These are phyloP conservation scores for Labeo rohita DNA, from an alignment of 2,113 vertebrate genomes.

Conservation along the genomic window DNA sequence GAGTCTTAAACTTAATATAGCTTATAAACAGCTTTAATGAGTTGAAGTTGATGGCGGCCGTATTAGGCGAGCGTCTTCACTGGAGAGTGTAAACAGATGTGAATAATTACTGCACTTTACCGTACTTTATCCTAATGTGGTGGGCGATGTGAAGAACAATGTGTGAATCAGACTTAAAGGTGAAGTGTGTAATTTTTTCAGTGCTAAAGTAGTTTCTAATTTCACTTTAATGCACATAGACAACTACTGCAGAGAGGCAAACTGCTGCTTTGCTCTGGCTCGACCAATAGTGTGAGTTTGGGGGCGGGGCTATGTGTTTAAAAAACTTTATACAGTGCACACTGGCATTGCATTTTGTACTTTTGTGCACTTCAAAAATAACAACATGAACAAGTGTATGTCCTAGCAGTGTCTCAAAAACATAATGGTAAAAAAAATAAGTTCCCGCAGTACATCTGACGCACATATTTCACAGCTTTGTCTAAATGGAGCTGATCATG, in stretches of 20 bases:
- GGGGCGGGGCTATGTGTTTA: neutral
- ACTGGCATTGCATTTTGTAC: neutral
- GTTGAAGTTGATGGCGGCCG: conserved; percentile 65
- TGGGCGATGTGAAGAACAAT: conserved; percentile 47
- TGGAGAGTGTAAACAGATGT: conserved; percentile 66
- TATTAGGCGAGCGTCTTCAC: conserved; percentile 58
- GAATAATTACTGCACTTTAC: conserved; percentile 70
- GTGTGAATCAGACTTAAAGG: conserved; percentile 42
- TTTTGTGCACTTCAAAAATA: neutral
- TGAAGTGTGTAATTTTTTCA: neutral
- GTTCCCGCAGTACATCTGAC: conserved; percentile 1
- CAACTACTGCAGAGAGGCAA: neutral
- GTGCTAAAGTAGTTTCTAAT: neutral
- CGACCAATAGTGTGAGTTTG: neutral
- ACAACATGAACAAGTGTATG: neutral
- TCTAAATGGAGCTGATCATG: conserved; percentile 50
- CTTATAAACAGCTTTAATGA: conserved; percentile 79
- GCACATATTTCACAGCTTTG: conserved; percentile 35
- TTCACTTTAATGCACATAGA: neutral
- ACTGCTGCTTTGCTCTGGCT: neutral
- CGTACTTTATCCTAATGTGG: conserved; percentile 62
- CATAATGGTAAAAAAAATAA: conserved; percentile 15
- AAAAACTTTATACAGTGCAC: neutral
- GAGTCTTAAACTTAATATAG: conserved; percentile 71
- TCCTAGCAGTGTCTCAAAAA: neutral